Conservation (phyloP, 2,888 invertebrate genomes). For the Bugula neritina region DNA sequence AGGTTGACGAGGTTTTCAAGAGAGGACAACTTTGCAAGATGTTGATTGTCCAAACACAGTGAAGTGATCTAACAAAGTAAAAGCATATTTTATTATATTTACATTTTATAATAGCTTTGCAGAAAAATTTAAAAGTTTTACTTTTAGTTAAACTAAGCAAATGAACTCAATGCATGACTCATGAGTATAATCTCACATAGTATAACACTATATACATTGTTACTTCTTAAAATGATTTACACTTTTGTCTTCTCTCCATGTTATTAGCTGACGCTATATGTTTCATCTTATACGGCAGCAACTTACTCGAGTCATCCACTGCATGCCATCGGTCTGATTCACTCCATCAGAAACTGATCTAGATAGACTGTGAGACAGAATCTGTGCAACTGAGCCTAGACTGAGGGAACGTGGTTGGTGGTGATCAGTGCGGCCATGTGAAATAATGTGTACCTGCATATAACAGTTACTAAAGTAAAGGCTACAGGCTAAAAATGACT, state of each 20-base stretch:
- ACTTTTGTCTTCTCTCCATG: too few species aligned
- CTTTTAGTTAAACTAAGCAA: too few species aligned
- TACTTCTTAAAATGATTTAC: too few species aligned
- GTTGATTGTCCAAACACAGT: constrained; percentile 47
- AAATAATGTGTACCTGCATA: constrained; percentile 40
- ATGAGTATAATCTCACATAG: too few species aligned
- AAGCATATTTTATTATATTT: constrained; percentile 26
- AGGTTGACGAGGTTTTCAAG: constrained; percentile 48
- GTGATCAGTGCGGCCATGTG: constrained; percentile 42
- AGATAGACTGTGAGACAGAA: constrained; percentile 36
- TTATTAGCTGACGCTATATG: too few species aligned
- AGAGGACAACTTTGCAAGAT: constrained; percentile 49
- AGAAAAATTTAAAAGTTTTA: too few species aligned
- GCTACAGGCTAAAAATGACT: too few species aligned
- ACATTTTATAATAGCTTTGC: neutral
- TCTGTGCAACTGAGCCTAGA: constrained; percentile 35
- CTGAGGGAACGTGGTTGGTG: constrained; percentile 41
- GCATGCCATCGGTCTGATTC: constrained; percentile 39
- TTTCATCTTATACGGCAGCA: neutral
- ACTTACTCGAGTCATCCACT: constrained; percentile 44
- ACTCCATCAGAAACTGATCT: constrained; percentile 42
- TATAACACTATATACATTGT: too few species aligned
- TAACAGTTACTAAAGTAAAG: too few species aligned
- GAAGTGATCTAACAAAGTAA: constrained; percentile 43
- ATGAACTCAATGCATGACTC: too few species aligned